These are phyloP conservation scores for Benthosema pterotum DNA, from an alignment of 2,797 vertebrate genomes.

Conservation along the genomic window DNA sequence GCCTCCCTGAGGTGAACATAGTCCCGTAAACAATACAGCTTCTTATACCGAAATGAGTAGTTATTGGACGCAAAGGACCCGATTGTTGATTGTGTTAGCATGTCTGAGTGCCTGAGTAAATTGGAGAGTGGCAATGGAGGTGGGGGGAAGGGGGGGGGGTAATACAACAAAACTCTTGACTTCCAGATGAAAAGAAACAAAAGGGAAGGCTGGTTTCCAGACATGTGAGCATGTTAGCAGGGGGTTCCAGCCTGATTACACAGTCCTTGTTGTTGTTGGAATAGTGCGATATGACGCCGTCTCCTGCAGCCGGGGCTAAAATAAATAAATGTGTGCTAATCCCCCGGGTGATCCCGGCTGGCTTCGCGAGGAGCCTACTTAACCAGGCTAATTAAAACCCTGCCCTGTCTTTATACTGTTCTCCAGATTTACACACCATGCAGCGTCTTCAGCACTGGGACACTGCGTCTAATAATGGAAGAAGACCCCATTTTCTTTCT, in stretches of 20 bases:
- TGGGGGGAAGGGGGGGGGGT: background rate
- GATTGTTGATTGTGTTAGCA: constrained; percentile 78
- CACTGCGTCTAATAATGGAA: constrained; percentile 35
- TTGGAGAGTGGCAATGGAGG: too few species aligned
- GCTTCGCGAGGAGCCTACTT: constrained; percentile 71
- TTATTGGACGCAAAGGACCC: constrained; percentile 73
- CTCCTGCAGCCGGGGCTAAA: constrained; percentile 76
- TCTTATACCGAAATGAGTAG: constrained; percentile 67
- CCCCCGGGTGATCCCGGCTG: constrained; percentile 70
- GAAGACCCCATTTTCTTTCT: constrained; percentile 1
- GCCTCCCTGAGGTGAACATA: constrained; percentile 66
- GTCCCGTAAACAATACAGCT: constrained; percentile 75
- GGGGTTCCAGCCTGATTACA: constrained; percentile 74
- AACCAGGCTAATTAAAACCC: constrained; percentile 83
- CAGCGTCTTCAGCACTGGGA: constrained; percentile 49
- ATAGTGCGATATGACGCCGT: constrained; percentile 78
- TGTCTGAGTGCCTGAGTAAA: constrained; percentile 74
- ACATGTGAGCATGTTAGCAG: constrained; percentile 73
- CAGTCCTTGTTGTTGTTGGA: constrained; percentile 77
- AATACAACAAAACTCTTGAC: constrained; percentile 72
- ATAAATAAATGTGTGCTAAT: constrained; percentile 82
- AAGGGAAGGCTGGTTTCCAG: constrained; percentile 59
- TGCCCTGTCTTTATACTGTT: constrained; percentile 71
- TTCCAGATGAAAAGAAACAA: constrained; percentile 69
- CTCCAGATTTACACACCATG: constrained; percentile 67